phyloP scores from a whole-genome alignment of 2,113 vertebrate species.

The Passer montanus region DNA sequence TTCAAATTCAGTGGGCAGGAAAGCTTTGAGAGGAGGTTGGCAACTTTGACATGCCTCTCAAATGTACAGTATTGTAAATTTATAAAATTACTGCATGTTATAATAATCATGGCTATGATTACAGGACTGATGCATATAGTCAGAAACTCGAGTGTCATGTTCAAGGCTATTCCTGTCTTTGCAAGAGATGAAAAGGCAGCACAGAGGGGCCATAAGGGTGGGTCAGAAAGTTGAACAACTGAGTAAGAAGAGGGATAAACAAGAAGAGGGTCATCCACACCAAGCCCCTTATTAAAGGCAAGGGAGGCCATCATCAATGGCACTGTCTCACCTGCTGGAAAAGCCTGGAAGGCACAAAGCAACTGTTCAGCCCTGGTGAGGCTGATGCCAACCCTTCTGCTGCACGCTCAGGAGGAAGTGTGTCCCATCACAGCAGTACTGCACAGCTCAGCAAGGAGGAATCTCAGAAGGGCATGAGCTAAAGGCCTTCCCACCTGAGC shows the following conservation, averaged over 20 bases:
- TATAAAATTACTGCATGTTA: neutral
- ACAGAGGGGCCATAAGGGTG: neutral
- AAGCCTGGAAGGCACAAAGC: neutral
- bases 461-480: neutral
- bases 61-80: neutral
- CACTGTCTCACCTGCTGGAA: neutral
- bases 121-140: neutral
- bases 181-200: neutral
- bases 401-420: neutral
- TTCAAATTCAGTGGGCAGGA: neutral
- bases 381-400: neutral
- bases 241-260: neutral
- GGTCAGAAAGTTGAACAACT: neutral
- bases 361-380: neutral
- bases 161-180: neutral
- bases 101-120: neutral
- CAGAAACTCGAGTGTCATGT: neutral
- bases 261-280: neutral
- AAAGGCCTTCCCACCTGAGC: fast-evolving
- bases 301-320: fast-evolving
- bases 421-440: neutral
- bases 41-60: neutral
- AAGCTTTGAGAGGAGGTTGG: neutral
- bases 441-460: neutral
- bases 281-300: neutral